A percentile compares a stretch with the other conserved stretches of the same genome.
Conservation (phyloP, 2,797 vertebrate species). For the Leucoraja ocellata region DNA sequence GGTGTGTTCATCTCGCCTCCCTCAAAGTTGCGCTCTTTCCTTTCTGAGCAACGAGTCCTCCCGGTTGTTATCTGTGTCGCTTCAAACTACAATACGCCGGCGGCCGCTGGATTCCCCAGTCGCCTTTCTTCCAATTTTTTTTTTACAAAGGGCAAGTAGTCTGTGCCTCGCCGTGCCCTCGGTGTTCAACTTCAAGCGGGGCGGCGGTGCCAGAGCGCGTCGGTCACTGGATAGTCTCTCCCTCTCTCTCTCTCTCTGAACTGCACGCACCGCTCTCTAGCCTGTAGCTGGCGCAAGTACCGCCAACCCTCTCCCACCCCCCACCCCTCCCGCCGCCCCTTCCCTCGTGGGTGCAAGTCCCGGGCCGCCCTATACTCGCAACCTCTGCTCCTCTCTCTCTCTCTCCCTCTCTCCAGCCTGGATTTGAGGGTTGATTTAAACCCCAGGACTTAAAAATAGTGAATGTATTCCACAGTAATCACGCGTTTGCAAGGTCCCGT, state of each 20-base stretch:
- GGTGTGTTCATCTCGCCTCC: not conserved
- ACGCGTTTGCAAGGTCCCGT: too few species aligned
- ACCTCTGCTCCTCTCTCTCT: not conserved
- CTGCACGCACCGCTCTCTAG: constrained; percentile 69
- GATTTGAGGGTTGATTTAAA: too few species aligned
- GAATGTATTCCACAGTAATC: not conserved
- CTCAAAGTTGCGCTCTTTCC: too few species aligned
- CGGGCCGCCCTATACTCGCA: too few species aligned
- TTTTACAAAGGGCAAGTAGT: too few species aligned
- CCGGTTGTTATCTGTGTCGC: not conserved
- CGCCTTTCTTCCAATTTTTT: not conserved
- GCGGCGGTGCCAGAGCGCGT: constrained; percentile 34
- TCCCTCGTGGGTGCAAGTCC: not conserved
- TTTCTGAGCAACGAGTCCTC: too few species aligned
- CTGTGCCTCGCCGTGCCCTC: too few species aligned
- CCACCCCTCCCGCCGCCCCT: not conserved
- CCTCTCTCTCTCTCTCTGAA: constrained; percentile 58
- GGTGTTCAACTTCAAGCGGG: constrained; percentile 12
- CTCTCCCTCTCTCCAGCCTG: not conserved
- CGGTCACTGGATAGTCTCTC: constrained; percentile 47
- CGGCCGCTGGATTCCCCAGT: too few species aligned
- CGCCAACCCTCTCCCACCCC: constrained; percentile 62
- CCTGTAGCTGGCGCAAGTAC: constrained; percentile 84
- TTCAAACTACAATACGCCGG: not conserved
- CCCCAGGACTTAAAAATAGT: not conserved